A percentile compares a stretch with the other conserved stretches of the same genome.
These are phyloP conservation scores for Leptopilina myrica DNA, from an alignment of 2,888 invertebrate genomes.

Conservation along the genomic window DNA sequence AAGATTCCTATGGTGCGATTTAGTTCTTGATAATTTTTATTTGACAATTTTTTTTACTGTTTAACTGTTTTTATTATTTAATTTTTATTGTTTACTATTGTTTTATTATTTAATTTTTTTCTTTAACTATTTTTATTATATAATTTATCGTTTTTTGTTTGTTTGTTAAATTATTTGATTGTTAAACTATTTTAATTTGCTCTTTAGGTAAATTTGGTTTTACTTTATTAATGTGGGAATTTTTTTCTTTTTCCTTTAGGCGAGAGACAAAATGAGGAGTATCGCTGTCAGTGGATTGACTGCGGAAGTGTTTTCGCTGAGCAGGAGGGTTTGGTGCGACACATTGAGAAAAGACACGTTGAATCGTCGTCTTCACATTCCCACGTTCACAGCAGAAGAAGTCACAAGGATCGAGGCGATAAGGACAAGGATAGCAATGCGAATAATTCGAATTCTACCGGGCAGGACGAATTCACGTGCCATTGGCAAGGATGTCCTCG, in stretches of 20 bases:
- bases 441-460: slow-evolving; percentile 36
- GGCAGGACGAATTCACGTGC: slow-evolving; percentile 90
- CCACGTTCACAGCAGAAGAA: slow-evolving; percentile 63
- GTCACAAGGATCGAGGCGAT: slow-evolving; percentile 63
- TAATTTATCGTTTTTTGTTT: too few species aligned
- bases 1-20: slow-evolving; percentile 62
- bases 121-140: too few species aligned
- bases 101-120: too few species aligned
- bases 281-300: slow-evolving; percentile 90
- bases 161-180: too few species aligned
- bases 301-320: slow-evolving; percentile 89
- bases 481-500: slow-evolving; percentile 95
- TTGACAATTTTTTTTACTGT: slow-evolving; percentile 17
- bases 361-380: slow-evolving; percentile 78
- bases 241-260: slow-evolving; percentile 52
- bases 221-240: background rate
- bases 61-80: background rate
- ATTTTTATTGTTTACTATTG: background rate
- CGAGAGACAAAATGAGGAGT: slow-evolving; percentile 63
- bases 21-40: slow-evolving; percentile 16
- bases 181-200: too few species aligned
- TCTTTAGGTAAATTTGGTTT: background rate
- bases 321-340: slow-evolving; percentile 88
- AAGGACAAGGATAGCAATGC: slow-evolving; percentile 54
- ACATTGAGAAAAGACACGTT: slow-evolving; percentile 92